A percentile compares a stretch with the other conserved stretches of the same genome.
phyloP scores from a whole-genome alignment of 2,797 vertebrate species.

The Sylvia borin region DNA sequence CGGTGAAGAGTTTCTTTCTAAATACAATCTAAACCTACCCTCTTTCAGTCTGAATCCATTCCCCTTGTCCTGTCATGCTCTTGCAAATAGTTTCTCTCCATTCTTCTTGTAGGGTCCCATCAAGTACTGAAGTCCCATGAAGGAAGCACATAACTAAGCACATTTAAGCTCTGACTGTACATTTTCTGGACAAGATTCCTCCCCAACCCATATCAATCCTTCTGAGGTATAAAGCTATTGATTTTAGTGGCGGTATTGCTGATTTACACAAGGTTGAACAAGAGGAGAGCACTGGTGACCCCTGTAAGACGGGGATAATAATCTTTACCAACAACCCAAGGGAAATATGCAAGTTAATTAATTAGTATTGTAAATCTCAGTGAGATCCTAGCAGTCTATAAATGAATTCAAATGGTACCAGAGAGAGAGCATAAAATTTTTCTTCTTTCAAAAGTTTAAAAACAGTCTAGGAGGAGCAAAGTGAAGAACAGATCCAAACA shows the following conservation, averaged over 20 bases:
- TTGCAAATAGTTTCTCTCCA: not conserved
- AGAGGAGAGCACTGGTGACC: slow-evolving; percentile 28
- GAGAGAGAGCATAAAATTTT: slow-evolving; percentile 15
- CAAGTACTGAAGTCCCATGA: not conserved
- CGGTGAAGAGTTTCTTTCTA: not conserved
- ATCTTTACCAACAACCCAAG: slow-evolving; percentile 49
- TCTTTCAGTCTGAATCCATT: not conserved
- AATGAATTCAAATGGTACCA: slow-evolving; percentile 33
- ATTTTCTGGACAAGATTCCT: not conserved
- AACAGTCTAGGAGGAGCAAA: not conserved
- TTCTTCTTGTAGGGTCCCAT: not conserved
- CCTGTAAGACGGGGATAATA: slow-evolving; percentile 24
- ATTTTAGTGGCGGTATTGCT: slow-evolving; percentile 32
- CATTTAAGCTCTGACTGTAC: not conserved
- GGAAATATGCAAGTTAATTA: slow-evolving; percentile 55
- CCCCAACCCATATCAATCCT: slow-evolving; percentile 2
- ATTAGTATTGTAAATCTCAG: slow-evolving; percentile 58
- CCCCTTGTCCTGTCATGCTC: not conserved
- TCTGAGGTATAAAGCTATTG: not conserved
- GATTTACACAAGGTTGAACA: slow-evolving; percentile 52
- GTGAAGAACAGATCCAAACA: not conserved
- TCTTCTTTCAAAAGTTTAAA: slow-evolving; percentile 23
- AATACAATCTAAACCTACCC: not conserved
- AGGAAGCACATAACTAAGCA: not conserved
- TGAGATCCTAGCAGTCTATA: slow-evolving; percentile 26